Evolutionary conservation across 2,113 vertebrate genomes (phyloP).

Genomic region (Sinocyclocheilus rhinocerous): DNA sequence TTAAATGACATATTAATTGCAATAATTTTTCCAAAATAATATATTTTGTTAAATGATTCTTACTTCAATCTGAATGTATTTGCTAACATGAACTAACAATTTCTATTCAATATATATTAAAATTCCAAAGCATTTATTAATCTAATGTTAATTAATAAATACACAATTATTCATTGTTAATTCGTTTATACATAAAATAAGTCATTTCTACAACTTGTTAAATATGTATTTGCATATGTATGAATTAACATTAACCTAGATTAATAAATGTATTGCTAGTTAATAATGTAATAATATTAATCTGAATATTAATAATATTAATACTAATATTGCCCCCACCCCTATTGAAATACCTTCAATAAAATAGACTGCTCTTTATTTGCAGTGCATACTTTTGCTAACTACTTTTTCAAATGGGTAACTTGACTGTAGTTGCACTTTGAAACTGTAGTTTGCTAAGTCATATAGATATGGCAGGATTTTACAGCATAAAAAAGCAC

Average conservation of each 20-base stretch:
- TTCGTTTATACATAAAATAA: neutral
- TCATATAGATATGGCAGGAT: neutral
- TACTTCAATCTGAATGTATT: no score
- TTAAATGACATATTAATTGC: no score
- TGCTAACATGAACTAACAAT: no score
- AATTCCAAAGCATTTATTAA: no score
- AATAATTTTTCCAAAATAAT: no score
- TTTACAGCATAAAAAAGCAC: neutral
- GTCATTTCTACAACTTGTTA: neutral
- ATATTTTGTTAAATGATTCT: no score
- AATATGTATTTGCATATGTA: neutral
- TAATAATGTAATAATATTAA: no score
- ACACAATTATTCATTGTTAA: neutral
- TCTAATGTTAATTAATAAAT: neutral
- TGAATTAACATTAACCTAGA: neutral
- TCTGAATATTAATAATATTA: neutral
- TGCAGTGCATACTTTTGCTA: neutral
- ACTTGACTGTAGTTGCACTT: neutral
- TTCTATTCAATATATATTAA: no score
- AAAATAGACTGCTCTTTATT: neutral
- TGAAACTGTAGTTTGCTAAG: neutral
- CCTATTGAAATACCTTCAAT: neutral
- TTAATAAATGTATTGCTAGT: no score
- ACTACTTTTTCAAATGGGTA: no score
- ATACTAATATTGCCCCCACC: neutral